Evolutionary conservation across 2,888 invertebrate species (phyloP), one percentile per base, ranked within the genome.

Genomic region (Colostygia pectinataria): DNA sequence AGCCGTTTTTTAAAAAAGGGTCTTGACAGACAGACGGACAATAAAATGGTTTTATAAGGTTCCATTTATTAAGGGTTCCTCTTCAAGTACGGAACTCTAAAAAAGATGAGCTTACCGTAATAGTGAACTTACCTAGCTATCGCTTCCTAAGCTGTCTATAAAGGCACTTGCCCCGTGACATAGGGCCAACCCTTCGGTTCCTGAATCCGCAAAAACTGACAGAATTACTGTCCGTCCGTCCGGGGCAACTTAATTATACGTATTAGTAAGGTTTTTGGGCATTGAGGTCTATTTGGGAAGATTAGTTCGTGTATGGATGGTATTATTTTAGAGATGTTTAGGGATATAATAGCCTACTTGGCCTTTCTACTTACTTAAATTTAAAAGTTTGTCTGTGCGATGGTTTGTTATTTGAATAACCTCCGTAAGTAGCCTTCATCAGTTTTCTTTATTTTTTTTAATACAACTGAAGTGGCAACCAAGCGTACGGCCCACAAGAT

Each of bases 231-330:
- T 66, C 63, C 53, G 68, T 57, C 60, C 57, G 57, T 53, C 53
- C 59, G 41, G 29, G n/a, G 59, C 44, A 64, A 66, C 75, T 72
- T 72, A 72, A 74, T 77, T 77, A 75, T 68, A 63, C 64, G 71
- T 74, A 75, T 75, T 72, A 73, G 68, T 68, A 62, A 50, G 62
- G 59, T 58, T 57, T 55, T 56, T 57, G 61, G 57, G 45, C 46
- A 61, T 59, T 57, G 39, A 53, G 49, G 57, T 61, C 60, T 60
- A 57, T 59, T 54, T 40, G 32, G 28, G 45, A 27, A 47, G 47
- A 53, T 48, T 51, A 51, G 37, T 38, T 33, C 1, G 9, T 27
- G 20, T 9, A 12, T 33, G 10, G 13, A 27, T 27, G 9, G 27
- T 20, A 33, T 33, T 13, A 36, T 24, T 14, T 36, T 24, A 4